phyloP scores from a whole-genome alignment of 2,113 vertebrate species.

The Panthera uncia region DNA sequence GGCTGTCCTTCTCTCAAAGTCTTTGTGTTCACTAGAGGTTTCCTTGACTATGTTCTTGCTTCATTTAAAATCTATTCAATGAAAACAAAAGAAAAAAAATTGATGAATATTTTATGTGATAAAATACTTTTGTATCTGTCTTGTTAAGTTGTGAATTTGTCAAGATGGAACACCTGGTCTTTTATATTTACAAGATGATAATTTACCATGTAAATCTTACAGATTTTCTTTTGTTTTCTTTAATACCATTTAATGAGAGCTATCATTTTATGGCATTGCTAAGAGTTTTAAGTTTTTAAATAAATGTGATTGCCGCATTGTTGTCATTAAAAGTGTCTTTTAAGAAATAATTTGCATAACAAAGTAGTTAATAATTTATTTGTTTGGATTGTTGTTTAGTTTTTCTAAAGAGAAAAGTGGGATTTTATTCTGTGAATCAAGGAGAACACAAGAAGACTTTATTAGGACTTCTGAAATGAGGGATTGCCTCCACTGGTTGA shows the following conservation, averaged over 20 bases:
- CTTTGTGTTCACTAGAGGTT: not conserved
- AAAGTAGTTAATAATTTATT: slow-evolving; percentile 27
- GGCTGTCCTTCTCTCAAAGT: not conserved
- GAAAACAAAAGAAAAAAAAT: slow-evolving; percentile 20
- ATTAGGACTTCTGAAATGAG: not conserved
- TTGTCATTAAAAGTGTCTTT: slow-evolving; percentile 22
- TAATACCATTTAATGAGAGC: not conserved
- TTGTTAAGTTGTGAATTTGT: slow-evolving; percentile 22
- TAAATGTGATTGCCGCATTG: not conserved
- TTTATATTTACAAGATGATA: slow-evolving; percentile 17
- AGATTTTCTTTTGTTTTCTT: slow-evolving; percentile 24
- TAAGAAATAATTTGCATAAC: not conserved
- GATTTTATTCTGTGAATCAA: slow-evolving; percentile 7
- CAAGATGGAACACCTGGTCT: not conserved
- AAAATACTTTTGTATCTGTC: slow-evolving; percentile 1
- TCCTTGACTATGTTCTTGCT: not conserved
- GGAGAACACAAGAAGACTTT: not conserved
- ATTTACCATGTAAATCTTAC: not conserved
- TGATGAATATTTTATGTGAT: slow-evolving; percentile 26
- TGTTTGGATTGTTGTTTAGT: not conserved
- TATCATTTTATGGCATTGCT: not conserved
- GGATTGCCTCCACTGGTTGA: not conserved
- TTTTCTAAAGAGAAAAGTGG: slow-evolving; percentile 37
- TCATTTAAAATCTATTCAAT: slow-evolving; percentile 24
- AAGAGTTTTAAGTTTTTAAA: slow-evolving; percentile 2